Percentiles rank a stretch among this genome's conserved stretches.
These are phyloP conservation scores for Microctonus hyperodae DNA, from an alignment of 2,888 invertebrate species.

Conservation along the genomic window DNA sequence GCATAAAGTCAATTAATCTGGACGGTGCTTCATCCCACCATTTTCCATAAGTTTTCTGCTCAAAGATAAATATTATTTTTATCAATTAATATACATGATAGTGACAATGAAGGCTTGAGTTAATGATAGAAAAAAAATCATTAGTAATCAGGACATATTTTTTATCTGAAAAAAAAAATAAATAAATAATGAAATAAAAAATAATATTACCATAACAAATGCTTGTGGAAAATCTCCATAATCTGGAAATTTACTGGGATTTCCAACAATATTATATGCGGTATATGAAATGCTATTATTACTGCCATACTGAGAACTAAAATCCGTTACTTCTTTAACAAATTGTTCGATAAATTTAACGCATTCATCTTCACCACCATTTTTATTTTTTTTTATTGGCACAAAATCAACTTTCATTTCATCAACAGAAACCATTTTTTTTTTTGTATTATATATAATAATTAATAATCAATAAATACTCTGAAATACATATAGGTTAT, in stretches of 20 bases:
- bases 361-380: constrained; percentile 47
- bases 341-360: constrained; percentile 74
- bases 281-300: constrained; percentile 88
- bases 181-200: not conserved
- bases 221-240: constrained; percentile 93
- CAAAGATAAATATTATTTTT: not conserved
- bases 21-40: constrained; percentile 87
- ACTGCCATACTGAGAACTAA: constrained; percentile 90
- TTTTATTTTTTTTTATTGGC: constrained; percentile 45
- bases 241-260: constrained; percentile 83
- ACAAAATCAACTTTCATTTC: constrained; percentile 55
- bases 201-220: constrained; percentile 80
- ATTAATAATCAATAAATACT: constrained; percentile 21
- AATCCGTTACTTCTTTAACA: constrained; percentile 80
- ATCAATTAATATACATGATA: not conserved
- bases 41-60: constrained; percentile 81
- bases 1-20: constrained; percentile 73
- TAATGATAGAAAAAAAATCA: too few species aligned
- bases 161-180: not conserved
- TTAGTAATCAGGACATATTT: too few species aligned
- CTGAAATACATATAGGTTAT: constrained; percentile 24
- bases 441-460: not conserved
- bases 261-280: constrained; percentile 84
- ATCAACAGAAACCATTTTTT: constrained; percentile 57
- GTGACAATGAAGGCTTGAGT: not conserved